Conservation (phyloP, 2,888 invertebrate genomes). For the Aleiodes testaceus region DNA sequence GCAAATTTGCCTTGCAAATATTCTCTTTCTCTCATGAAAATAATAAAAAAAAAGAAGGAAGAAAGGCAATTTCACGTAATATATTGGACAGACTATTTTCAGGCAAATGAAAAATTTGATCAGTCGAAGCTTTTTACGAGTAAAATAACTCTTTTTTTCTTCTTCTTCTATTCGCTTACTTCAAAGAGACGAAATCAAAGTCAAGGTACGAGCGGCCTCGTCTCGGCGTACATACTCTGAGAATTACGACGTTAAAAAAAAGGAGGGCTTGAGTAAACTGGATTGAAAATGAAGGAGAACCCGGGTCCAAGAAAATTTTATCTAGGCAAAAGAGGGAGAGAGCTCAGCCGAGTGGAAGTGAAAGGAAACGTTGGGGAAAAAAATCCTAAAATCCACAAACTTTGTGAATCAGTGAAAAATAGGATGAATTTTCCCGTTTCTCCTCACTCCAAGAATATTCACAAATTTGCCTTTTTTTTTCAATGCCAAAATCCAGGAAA, state of each 20-base stretch:
- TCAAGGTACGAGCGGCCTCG: neutral
- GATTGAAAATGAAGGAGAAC: too few species aligned
- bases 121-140: constrained; percentile 5
- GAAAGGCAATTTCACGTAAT: constrained; percentile 43
- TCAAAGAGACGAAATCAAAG: constrained; percentile 16
- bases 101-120: constrained; percentile 24
- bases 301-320: too few species aligned
- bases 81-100: constrained; percentile 30
- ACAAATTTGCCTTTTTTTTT: too few species aligned
- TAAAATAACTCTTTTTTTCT: constrained; percentile 1
- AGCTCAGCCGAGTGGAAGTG: too few species aligned
- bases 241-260: constrained; percentile 4
- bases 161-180: too few species aligned
- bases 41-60: constrained; percentile 20
- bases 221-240: neutral
- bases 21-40: constrained; percentile 24
- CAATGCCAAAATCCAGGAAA: constrained; percentile 49
- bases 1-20: constrained; percentile 37
- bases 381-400: too few species aligned
- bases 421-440: too few species aligned
- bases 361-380: too few species aligned
- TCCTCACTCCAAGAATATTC: too few species aligned
- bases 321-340: too few species aligned
- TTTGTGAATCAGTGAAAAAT: too few species aligned
- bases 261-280: too few species aligned